phyloP scores from a whole-genome alignment of 2,888 invertebrate species.

The Carterocephalus palaemon region DNA sequence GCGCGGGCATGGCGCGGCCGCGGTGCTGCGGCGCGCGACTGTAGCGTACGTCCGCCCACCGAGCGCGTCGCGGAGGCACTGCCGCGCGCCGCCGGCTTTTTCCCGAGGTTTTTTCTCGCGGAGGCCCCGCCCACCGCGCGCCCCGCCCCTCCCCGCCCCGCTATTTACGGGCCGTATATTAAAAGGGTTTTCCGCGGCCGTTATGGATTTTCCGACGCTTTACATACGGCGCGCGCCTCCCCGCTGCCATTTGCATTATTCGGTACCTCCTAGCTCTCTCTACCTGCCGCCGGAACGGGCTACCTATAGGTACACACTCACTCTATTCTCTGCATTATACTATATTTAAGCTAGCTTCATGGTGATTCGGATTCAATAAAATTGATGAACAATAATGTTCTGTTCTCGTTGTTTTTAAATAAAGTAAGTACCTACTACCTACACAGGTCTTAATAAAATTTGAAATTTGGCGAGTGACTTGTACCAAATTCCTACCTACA shows the following conservation, averaged over 20 bases:
- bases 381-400: too few relatives aligned
- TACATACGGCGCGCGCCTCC: conserved; percentile 52
- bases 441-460: too few relatives aligned
- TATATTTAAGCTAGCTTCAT: too few relatives aligned
- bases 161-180: conserved; percentile 78
- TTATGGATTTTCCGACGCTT: conserved; percentile 76
- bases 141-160: conserved; percentile 41
- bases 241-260: conserved; percentile 3
- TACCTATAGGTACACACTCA: too few relatives aligned
- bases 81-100: conserved; percentile 64
- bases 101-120: conserved; percentile 58
- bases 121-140: conserved; percentile 57
- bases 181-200: conserved; percentile 79
- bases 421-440: too few relatives aligned
- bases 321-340: too few relatives aligned
- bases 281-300: too few relatives aligned
- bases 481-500: too few relatives aligned
- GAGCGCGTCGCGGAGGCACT: conserved; percentile 70
- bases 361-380: too few relatives aligned
- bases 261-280: too few relatives aligned
- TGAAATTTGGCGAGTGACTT: too few relatives aligned
- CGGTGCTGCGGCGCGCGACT: conserved; percentile 68
- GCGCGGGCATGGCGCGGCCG: conserved; percentile 82
- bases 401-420: too few relatives aligned
- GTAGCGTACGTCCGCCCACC: conserved; percentile 64